A percentile compares a stretch with the other conserved stretches of the same genome.
phyloP scores from a whole-genome alignment of 2,797 vertebrate genomes.

The Paratrypauchen microcephalus region DNA sequence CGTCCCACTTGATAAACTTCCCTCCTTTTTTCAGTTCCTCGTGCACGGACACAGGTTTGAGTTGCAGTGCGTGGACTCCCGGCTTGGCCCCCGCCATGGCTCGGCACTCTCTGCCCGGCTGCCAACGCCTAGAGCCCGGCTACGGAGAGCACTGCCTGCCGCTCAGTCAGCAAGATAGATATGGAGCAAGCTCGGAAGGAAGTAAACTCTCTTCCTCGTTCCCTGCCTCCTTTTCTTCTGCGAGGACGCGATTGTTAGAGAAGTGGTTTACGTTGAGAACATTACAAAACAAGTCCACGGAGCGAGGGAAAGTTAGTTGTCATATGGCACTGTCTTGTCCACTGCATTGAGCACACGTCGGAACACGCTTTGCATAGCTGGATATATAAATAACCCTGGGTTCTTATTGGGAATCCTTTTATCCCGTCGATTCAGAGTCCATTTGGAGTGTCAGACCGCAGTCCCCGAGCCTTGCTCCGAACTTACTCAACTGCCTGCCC shows the following conservation, averaged over 20 bases:
- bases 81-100: conserved; percentile 91
- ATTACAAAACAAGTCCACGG: conserved; percentile 39
- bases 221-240: conserved; percentile 19
- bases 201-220: conserved; percentile 13
- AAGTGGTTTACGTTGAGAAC: neutral
- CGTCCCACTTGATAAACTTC: conserved; percentile 95
- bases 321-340: conserved; percentile 36
- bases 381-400: conserved; percentile 25
- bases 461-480: conserved; percentile 35
- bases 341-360: conserved; percentile 38
- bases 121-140: conserved; percentile 74
- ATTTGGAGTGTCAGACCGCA: conserved; percentile 44
- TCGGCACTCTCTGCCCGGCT: conserved; percentile 57
- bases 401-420: conserved; percentile 19
- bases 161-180: neutral
- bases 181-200: conserved; percentile 25
- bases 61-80: conserved; percentile 89
- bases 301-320: conserved; percentile 24
- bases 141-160: conserved; percentile 43
- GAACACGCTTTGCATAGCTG: conserved; percentile 31
- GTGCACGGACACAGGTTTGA: conserved; percentile 86
- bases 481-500: conserved; percentile 61
- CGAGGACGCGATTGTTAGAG: conserved; percentile 38
- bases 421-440: conserved; percentile 20
- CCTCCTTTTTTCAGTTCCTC: conserved; percentile 83